Base-by-base conservation (phyloP, 2,888 invertebrate genomes). In the Willowsia nigromaculata region DNA sequence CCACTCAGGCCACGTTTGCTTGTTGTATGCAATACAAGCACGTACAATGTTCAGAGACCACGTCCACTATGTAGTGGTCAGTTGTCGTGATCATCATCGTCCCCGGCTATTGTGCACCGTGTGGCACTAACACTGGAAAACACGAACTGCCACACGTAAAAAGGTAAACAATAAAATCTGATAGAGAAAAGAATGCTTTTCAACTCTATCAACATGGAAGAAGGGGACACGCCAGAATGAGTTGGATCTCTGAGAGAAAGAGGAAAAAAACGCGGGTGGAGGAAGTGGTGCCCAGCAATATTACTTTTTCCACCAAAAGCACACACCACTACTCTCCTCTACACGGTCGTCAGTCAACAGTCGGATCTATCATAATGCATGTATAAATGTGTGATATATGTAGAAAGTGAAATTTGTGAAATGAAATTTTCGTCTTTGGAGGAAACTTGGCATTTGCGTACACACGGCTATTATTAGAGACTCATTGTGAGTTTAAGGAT, bases 81-180 rank as follows among this genome's bases (percentile, higher is more conserved):
- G 59, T 59, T 59, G 59, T 22, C 56, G 25, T 25, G 27, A 27
- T 27, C 59, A 25, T 59, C 5, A 53, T 53, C 18, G 18, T 53
- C 18, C n/a, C 18, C 18, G 53, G 53, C 53, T 53, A 53, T 53
- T 53, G 53, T 53, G 53, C 22, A 5, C n/a, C 15, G 53, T 6
- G 53, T n/a, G 5, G 13, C 3, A n/a, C 3, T 11, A 40, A 40
- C 40, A 40, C 40, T 40, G 40, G 40, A 50, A 50, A 50, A 50
- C n/a, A 50, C 15, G 15, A 50, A 13, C 50, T 50, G 15, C 50
- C 50, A 50, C 50, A 13, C 50, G n/a, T n/a, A 50, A 53, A 27
- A 30, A 62, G 33, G 62, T 30, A 30, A 78, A 85, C 78, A 85
- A 76, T 85, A 85, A 85, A 85, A 85, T 47, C 68, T 83, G 65